Evolutionary conservation across 1,140 invertebrate species (phyloP).

Genomic region (Goniozus legneri): DNA sequence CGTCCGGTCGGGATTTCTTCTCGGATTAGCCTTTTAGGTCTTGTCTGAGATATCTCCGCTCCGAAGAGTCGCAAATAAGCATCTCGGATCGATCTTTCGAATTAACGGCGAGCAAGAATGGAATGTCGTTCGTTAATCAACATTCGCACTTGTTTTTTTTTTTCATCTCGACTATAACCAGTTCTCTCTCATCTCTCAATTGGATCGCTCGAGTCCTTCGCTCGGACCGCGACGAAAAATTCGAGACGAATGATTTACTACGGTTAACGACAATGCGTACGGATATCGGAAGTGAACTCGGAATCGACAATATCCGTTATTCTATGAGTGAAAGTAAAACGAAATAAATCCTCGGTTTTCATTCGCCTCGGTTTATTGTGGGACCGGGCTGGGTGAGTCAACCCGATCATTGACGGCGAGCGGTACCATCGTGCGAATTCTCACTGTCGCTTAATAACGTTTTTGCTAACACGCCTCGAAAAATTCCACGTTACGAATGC

Average conservation of each 20-base stretch:
- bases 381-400: background rate
- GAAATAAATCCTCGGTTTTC: slow-evolving; percentile 24
- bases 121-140: too few relatives aligned
- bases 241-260: too few relatives aligned
- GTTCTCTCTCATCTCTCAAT: background rate
- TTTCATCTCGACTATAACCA: too few relatives aligned
- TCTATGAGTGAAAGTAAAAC: slow-evolving; percentile 33
- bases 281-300: slow-evolving; percentile 4
- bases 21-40: background rate
- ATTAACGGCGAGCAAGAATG: background rate
- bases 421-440: background rate
- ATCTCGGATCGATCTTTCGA: slow-evolving; percentile 5
- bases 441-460: too few relatives aligned
- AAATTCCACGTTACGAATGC: too few relatives aligned
- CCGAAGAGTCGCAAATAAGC: slow-evolving; percentile 5
- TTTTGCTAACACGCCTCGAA: too few relatives aligned
- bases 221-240: too few relatives aligned
- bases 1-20: slow-evolving; percentile 16
- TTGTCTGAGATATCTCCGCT: slow-evolving; percentile 11
- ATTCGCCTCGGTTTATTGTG: slow-evolving; percentile 5
- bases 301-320: slow-evolving; percentile 9
- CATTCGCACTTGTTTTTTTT: too few relatives aligned
- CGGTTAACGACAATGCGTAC: background rate
- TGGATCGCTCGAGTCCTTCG: background rate
- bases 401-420: background rate